phyloP scores from a whole-genome alignment of 1,140 invertebrate genomes.

The Formica selysi region DNA sequence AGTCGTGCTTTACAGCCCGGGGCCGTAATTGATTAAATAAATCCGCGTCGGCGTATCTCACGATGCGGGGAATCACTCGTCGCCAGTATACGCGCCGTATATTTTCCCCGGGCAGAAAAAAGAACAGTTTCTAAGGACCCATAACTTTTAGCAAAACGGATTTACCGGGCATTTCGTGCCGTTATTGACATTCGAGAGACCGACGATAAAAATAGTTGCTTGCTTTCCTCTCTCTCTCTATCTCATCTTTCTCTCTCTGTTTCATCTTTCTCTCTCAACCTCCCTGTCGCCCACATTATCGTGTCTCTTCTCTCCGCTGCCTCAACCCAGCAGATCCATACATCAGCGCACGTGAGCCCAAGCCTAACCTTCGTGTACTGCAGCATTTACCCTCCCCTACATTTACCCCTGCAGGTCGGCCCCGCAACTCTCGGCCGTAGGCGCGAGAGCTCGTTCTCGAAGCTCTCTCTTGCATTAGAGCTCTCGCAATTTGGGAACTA shows the following conservation, averaged over 20 bases:
- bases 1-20: conserved; percentile 34
- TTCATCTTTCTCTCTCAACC: no score
- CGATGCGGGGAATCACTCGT: conserved; percentile 53
- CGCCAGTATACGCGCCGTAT: not conserved
- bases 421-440: conserved; percentile 58
- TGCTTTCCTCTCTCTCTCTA: not conserved
- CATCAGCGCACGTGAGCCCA: conserved; percentile 22
- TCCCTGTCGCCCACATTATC: not conserved
- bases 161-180: conserved; percentile 34
- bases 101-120: conserved; percentile 10
- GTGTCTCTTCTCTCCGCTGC: not conserved
- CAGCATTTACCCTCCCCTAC: conserved; percentile 52
- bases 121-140: conserved; percentile 41
- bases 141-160: conserved; percentile 41
- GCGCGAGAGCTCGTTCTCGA: conserved; percentile 49
- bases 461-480: conserved; percentile 68
- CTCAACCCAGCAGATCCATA: conserved; percentile 12
- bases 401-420: conserved; percentile 19
- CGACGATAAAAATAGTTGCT: conserved; percentile 66
- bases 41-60: conserved; percentile 58
- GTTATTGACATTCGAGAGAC: conserved; percentile 57
- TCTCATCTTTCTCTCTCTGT: no score
- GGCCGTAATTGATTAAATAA: conserved; percentile 61
- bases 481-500: conserved; percentile 66
- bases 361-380: not conserved